These are phyloP conservation scores for Drosophila koepferae DNA, from an alignment of 2,888 invertebrate genomes.

Conservation along the genomic window DNA sequence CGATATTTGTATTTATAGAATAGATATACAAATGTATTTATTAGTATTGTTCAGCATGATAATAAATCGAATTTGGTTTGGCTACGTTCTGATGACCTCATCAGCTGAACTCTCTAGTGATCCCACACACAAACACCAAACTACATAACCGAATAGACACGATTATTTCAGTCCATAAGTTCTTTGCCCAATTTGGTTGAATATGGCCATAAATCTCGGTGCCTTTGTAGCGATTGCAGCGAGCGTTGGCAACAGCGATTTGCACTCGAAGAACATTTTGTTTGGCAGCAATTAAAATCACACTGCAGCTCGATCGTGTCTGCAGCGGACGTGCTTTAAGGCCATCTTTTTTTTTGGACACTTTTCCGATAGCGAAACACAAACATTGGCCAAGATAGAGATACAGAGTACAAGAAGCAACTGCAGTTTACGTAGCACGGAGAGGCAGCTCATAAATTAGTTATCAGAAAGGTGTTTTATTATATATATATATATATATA, in stretches of 20 bases:
- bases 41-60: neutral
- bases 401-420: slow-evolving; percentile 32
- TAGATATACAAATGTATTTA: neutral
- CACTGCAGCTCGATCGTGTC: slow-evolving; percentile 49
- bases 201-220: slow-evolving; percentile 63
- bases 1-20: neutral
- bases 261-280: slow-evolving; percentile 80
- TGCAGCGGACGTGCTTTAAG: slow-evolving; percentile 44
- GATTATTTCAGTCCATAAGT: neutral
- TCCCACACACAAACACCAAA: slow-evolving; percentile 19
- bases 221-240: slow-evolving; percentile 47
- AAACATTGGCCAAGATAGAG: slow-evolving; percentile 49
- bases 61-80: neutral
- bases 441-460: slow-evolving; percentile 59
- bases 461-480: slow-evolving; percentile 62
- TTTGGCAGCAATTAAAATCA: slow-evolving; percentile 81
- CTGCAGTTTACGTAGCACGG: neutral
- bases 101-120: slow-evolving; percentile 1
- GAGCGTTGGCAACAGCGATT: slow-evolving; percentile 57
- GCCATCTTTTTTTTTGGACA: neutral
- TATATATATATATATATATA: no score
- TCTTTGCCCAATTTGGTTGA: slow-evolving; percentile 9
- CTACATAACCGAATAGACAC: neutral
- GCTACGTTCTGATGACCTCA: slow-evolving; percentile 5
- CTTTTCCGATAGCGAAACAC: slow-evolving; percentile 25